phyloP scores from a whole-genome alignment of 2,888 invertebrate species.

The Cryptus viduatorius region DNA sequence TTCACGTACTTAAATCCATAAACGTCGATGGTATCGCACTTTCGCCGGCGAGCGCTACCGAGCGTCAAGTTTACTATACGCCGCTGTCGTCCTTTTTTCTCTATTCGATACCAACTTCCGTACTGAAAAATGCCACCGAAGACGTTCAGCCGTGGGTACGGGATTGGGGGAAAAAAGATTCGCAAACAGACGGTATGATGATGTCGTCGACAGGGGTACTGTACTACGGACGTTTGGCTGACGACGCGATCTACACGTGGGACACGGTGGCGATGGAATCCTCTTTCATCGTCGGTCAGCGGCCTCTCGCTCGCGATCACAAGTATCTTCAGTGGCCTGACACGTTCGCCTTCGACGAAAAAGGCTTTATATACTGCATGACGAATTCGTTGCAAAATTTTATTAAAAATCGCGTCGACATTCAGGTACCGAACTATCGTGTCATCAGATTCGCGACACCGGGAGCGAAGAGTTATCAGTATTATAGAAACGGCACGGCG shows the following conservation, averaged over 20 bases:
- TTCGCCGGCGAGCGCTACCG: conserved; percentile 85
- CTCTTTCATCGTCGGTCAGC: conserved; percentile 87
- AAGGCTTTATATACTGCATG: conserved; percentile 89
- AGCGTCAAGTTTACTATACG: conserved; percentile 87
- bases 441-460: conserved; percentile 87
- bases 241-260: conserved; percentile 90
- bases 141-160: conserved; percentile 84
- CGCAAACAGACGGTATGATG: conserved; percentile 91
- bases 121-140: conserved; percentile 87
- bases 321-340: conserved; percentile 91
- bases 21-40: conserved; percentile 91
- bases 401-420: conserved; percentile 87
- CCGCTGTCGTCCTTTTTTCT: conserved; percentile 90
- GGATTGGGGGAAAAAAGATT: conserved; percentile 88
- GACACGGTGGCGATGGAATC: conserved; percentile 87
- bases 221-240: conserved; percentile 90
- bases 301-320: conserved; percentile 89
- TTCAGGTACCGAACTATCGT: conserved; percentile 89
- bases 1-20: conserved; percentile 87
- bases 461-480: conserved; percentile 89
- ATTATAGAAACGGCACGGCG: conserved; percentile 79
- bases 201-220: conserved; percentile 90
- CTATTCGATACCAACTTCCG: conserved; percentile 88
- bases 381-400: conserved; percentile 90
- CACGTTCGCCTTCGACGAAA: conserved; percentile 89